Evolutionary conservation across 2,113 vertebrate species (phyloP).

Genomic region (Albula goreensis): DNA sequence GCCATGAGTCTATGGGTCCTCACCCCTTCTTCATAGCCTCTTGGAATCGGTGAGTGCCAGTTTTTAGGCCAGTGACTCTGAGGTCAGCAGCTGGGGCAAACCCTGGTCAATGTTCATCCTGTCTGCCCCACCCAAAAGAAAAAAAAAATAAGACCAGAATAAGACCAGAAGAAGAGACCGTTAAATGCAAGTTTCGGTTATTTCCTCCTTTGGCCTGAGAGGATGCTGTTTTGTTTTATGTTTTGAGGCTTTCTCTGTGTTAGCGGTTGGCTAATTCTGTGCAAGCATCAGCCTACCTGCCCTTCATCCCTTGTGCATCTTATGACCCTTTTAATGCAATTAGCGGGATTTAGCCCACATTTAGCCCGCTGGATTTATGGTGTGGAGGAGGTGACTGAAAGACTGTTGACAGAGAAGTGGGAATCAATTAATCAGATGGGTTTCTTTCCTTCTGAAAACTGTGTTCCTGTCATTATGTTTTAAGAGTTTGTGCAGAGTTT

Average conservation of each 20-base stretch:
- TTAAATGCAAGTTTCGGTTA: neutral
- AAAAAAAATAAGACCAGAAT: neutral
- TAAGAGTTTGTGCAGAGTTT: neutral
- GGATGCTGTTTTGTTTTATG: neutral
- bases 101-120: too few species aligned
- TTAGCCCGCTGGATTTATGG: neutral
- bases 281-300: neutral
- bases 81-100: too few species aligned
- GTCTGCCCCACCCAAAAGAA: too few species aligned
- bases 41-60: neutral
- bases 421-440: neutral
- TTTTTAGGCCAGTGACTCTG: too few species aligned
- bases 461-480: neutral
- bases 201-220: neutral
- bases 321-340: constrained; percentile 13
- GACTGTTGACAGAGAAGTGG: neutral
- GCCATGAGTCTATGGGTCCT: neutral
- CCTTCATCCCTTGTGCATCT: neutral
- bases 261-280: neutral
- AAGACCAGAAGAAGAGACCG: neutral
- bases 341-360: constrained; percentile 12
- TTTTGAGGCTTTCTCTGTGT: neutral
- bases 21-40: neutral
- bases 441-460: neutral
- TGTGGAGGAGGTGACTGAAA: neutral